Conservation (phyloP, 2,113 vertebrate species). For the Pachyramphus minor region DNA sequence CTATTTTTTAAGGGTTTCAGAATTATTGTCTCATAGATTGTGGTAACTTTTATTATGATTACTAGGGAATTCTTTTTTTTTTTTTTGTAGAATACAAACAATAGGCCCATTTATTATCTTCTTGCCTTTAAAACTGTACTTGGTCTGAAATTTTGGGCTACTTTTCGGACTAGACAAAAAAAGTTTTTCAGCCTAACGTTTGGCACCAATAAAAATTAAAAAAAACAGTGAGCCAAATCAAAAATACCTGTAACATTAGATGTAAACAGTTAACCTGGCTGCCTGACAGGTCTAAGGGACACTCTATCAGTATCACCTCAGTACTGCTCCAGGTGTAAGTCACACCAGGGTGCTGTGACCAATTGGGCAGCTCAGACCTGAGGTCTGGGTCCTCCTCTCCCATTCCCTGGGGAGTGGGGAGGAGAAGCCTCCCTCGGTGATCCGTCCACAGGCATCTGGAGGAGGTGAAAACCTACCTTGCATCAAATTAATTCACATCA, state of each 20-base stretch:
- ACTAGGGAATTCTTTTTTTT: not conserved
- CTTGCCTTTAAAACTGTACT: not conserved
- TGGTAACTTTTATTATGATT: not conserved
- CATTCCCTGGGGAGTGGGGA: accelerated
- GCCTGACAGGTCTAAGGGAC: not conserved
- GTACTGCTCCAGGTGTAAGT: not conserved
- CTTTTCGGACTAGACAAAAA: not conserved
- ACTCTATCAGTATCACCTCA: not conserved
- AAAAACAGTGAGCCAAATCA: not conserved
- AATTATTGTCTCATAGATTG: conserved; percentile 11
- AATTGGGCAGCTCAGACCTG: not conserved
- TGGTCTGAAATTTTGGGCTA: not conserved
- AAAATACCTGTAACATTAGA: not conserved
- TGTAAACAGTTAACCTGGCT: not conserved
- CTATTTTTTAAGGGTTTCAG: conserved; percentile 18
- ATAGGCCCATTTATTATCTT: not conserved
- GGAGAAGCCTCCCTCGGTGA: not conserved
- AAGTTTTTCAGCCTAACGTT: not conserved
- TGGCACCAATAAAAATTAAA: not conserved
- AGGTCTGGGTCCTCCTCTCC: not conserved
- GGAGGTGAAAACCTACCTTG: not conserved
- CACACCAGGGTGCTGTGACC: not conserved
- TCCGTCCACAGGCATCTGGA: not conserved
- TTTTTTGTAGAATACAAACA: not conserved
- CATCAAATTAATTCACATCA: not conserved